Conservation (phyloP, 2,113 vertebrate genomes). For the Pluvialis apricaria region DNA sequence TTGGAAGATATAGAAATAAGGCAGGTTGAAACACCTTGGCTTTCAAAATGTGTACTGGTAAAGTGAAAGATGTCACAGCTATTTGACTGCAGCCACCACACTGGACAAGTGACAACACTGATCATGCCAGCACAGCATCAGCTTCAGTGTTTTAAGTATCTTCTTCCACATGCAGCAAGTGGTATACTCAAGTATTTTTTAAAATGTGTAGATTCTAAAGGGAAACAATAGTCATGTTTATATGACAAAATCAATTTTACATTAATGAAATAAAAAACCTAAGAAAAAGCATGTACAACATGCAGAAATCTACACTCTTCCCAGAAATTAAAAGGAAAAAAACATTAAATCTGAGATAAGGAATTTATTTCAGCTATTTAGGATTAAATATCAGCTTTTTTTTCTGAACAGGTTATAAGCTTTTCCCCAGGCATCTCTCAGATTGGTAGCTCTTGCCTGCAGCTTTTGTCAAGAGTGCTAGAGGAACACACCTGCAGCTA, state of each 20-base stretch:
- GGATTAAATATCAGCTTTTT: background rate
- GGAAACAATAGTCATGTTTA: background rate
- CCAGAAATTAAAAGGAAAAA: conserved; percentile 7
- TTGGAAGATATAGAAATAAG: background rate
- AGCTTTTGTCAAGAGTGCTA: background rate
- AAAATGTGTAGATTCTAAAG: background rate
- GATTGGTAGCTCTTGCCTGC: background rate
- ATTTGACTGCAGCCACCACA: background rate
- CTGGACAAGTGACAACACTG: background rate
- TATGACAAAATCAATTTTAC: background rate
- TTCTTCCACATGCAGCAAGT: background rate
- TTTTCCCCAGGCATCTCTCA: background rate
- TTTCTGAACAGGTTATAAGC: background rate
- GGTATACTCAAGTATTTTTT: background rate
- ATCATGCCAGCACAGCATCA: background rate
- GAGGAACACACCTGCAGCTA: background rate
- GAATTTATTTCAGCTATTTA: background rate
- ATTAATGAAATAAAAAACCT: background rate
- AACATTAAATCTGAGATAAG: background rate
- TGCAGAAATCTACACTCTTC: background rate
- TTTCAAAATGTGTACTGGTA: background rate
- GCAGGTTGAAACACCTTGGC: background rate
- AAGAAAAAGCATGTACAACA: conserved; percentile 33
- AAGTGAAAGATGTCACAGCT: background rate
- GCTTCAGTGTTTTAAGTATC: background rate